Base-by-base conservation (phyloP, 1,140 invertebrate species). In the Laupala kohalensis region DNA sequence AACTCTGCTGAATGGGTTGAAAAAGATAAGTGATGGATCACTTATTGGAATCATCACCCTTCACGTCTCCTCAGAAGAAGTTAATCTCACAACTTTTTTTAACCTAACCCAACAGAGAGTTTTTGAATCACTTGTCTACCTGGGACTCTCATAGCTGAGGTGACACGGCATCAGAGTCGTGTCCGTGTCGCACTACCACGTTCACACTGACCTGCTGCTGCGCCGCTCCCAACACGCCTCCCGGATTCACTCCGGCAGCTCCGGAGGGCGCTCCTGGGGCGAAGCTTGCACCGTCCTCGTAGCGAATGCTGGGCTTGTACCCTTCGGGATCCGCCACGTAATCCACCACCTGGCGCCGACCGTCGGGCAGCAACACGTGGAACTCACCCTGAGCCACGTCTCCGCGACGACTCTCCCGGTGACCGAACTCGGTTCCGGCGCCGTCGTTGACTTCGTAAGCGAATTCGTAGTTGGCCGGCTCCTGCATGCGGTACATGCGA, bases 391-490 rank as follows among this genome's bases (percentile, higher is more conserved):
- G 83, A 0, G 86, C 86, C 24, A 83, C 82, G 69, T 87, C 83
- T 30, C 87, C 87, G 37, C 86, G 83, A 13, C 87, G 80, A 76
- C 84, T 85, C 76, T 89, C 87, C 19, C 82, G 82, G 77, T 89
- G 87, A 0, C 86, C 87, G 73, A 88, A 89, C 72, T 88, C 84
- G n/a, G 86, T 73, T 24, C 83, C 85, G 2, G 81, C 80, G 5
- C 82, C 82, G 74, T 88, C 87, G 76, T 87, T 83, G 12, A 89
- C 87, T 72, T 87, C 84, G 77, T 88, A 89, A 2, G 84, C 85
- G 77, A 87, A 89, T 73, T 89, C 84, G 76, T 90, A 89, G 76
- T 87, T 87, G 3, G 85, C 85, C 64, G 87, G 86, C 72, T 87
- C 83, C 87, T 88, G 72, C 67, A 76, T 74, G 72, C 71, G 13